These are phyloP conservation scores for Heliconius eleuchia DNA, from an alignment of 1,140 invertebrate species.

Conservation along the genomic window DNA sequence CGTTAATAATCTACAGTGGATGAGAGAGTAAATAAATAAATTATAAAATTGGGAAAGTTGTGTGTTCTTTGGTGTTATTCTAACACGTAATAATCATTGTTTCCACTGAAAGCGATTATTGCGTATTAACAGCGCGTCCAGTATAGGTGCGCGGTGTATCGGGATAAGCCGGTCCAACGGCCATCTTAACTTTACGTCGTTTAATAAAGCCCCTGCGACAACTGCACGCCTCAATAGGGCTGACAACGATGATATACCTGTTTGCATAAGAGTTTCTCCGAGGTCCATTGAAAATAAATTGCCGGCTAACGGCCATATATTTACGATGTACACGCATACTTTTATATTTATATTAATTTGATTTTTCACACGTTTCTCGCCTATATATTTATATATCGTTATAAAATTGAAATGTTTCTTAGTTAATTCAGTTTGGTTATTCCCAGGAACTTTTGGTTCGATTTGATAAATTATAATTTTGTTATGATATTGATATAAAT, in stretches of 20 bases:
- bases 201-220: slow-evolving; percentile 77
- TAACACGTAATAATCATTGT: slow-evolving; percentile 18
- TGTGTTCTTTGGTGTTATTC: slow-evolving; percentile 23
- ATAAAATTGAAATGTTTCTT: not conserved
- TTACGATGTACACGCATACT: slow-evolving; percentile 18
- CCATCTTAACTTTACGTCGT: slow-evolving; percentile 73
- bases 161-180: slow-evolving; percentile 77
- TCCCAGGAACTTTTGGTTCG: not conserved
- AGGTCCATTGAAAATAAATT: slow-evolving; percentile 40
- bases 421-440: too few relatives aligned
- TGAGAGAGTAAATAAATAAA: not conserved
- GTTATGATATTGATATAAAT: too few relatives aligned
- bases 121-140: slow-evolving; percentile 57
- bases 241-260: slow-evolving; percentile 51
- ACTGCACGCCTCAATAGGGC: slow-evolving; percentile 66
- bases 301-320: slow-evolving; percentile 34
- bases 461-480: too few relatives aligned
- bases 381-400: too few relatives aligned
- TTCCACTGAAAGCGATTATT: slow-evolving; percentile 27
- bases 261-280: slow-evolving; percentile 37
- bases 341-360: slow-evolving; percentile 29
- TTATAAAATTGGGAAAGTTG: not conserved
- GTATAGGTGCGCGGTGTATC: slow-evolving; percentile 61
- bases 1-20: slow-evolving; percentile 24
- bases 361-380: not conserved